Percentiles rank a stretch among this genome's conserved stretches.
Evolutionary conservation across 2,113 vertebrate species (phyloP).

Genomic region (Manacus vitellinus): DNA sequence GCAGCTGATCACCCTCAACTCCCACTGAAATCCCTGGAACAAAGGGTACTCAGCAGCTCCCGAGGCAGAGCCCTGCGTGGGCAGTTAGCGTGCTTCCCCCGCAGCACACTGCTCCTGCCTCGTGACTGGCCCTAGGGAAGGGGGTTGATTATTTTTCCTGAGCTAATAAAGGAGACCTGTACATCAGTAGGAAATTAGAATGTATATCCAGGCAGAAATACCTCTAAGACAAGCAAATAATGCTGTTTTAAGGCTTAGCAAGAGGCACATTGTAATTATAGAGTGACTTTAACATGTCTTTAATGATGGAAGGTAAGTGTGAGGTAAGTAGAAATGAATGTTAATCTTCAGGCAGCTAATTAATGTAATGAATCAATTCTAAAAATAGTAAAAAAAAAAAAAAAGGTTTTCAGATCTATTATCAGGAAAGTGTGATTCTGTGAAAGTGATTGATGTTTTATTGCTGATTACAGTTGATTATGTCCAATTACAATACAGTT

Average conservation of each 20-base stretch:
- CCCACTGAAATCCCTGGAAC: neutral
- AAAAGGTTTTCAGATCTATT: conserved; percentile 39
- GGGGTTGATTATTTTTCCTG: neutral
- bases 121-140: conserved; percentile 12
- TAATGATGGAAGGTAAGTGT: conserved; percentile 44
- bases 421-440: neutral
- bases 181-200: conserved; percentile 54
- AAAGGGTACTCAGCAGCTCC: neutral
- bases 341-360: conserved; percentile 65
- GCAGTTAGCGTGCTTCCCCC: neutral
- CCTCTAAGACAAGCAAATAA: conserved; percentile 60
- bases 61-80: neutral
- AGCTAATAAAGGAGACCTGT: conserved; percentile 57
- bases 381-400: conserved; percentile 50
- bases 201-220: conserved; percentile 20
- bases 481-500: conserved; percentile 12
- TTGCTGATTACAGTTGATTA: neutral
- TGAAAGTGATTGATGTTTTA: neutral
- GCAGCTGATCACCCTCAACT: neutral
- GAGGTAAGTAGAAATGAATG: conserved; percentile 62
- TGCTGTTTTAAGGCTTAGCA: conserved; percentile 50
- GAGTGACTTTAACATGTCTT: conserved; percentile 30
- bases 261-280: conserved; percentile 60
- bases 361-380: conserved; percentile 65
- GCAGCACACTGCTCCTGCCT: neutral